Base-by-base conservation (phyloP, 2,888 invertebrate species). In the Anoncus sp. region DNA sequence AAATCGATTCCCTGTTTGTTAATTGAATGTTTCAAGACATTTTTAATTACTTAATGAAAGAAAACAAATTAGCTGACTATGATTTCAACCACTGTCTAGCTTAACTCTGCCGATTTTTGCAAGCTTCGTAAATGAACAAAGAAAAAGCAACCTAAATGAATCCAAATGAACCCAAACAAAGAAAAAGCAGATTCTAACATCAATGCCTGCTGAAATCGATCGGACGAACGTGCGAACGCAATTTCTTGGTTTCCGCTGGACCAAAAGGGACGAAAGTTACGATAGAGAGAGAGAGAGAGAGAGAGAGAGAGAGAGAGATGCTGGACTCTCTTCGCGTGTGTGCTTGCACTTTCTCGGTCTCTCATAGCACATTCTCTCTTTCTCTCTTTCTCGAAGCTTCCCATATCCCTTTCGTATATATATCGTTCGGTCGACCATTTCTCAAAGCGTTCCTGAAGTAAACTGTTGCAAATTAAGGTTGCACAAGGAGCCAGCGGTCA, bases 401-500 rank as follows among this genome's bases (percentile, higher is more conserved):
- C 51, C 70, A 60, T 70, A 70, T 60, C 70, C 60, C 60, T 70
- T 70, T 60, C 51, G 70, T 74, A 77, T 77, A 77, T 84, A 87
- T 85, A 85, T 85, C 80, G 82, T 76, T 79, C 65, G 69, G 83
- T 81, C 84, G 82, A 86, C 85, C 88, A 86, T 88, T 87, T 88
- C 85, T 88, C 88, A 87, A 88, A 87, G 85, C 79, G 83, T 83
- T 84, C 84, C 81, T 82, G 86, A 85, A 87, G 88, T 89, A 89
- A 89, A 89, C 88, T 89, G 88, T 89, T 89, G 89, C 89, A 89
- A 89, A 89, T 89, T 88, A 88, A 89, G 88, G 87, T 88, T 87
- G 88, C 88, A 87, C 88, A 87, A 87, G 89, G 86, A 89, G 89
- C 89, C 86, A 87, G 84, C 84, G 87, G 85, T 88, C 88, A 89